Conservation (phyloP, 2,888 invertebrate species). For the Synanthedon andrenaeformis region DNA sequence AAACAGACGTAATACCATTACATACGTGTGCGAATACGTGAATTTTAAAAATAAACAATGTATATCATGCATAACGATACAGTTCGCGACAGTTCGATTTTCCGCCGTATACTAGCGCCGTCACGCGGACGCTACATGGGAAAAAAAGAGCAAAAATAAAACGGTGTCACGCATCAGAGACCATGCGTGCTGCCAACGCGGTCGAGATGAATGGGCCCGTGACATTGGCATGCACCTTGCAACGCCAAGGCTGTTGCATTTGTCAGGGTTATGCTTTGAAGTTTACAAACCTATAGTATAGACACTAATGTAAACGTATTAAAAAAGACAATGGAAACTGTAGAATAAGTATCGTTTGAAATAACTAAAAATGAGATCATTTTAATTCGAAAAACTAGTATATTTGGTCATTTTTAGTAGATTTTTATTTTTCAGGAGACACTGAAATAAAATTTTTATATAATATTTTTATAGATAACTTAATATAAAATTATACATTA, state of each 20-base stretch:
- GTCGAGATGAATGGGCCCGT: constrained; percentile 32
- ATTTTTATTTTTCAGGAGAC: too few relatives aligned
- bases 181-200: constrained; percentile 17
- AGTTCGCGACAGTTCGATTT: constrained; percentile 12
- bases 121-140: constrained; percentile 9
- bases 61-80: not conserved
- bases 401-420: too few relatives aligned
- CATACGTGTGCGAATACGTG: not conserved
- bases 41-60: not conserved
- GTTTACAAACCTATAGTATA: too few relatives aligned
- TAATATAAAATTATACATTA: too few relatives aligned
- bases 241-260: constrained; percentile 3
- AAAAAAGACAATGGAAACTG: too few relatives aligned
- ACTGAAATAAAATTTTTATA: too few relatives aligned
- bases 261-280: not conserved
- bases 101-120: constrained; percentile 17
- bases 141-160: constrained; percentile 23
- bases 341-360: too few relatives aligned
- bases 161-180: constrained; percentile 26
- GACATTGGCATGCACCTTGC: constrained; percentile 33
- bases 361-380: too few relatives aligned
- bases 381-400: too few relatives aligned
- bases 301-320: too few relatives aligned
- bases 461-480: too few relatives aligned
- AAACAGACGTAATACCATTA: not conserved